Evolutionary conservation across 1,140 invertebrate species (phyloP), one percentile per base, ranked within the genome.

Genomic region (Bilobella aurantiaca): DNA sequence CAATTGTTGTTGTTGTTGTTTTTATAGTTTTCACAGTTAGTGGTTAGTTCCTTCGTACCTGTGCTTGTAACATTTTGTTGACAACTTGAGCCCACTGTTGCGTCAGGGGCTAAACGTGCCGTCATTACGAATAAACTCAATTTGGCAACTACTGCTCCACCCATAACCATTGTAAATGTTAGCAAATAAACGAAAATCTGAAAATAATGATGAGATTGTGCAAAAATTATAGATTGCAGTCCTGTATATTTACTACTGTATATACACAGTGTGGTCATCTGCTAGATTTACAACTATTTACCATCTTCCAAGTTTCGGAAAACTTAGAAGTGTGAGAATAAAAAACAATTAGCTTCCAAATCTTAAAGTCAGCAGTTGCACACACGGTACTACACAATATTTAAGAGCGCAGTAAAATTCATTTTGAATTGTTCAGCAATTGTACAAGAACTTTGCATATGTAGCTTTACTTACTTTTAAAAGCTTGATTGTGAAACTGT

Each of bases 61-160:
- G n/a, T n/a, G n/a, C n/a, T n/a, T n/a, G n/a, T n/a, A n/a, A n/a
- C n/a, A n/a, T n/a, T n/a, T n/a, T n/a, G n/a, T n/a, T n/a, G n/a
- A n/a, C n/a, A n/a, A n/a, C n/a, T n/a, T n/a, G n/a, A n/a, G n/a
- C n/a, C n/a, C n/a, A n/a, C n/a, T n/a, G n/a, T n/a, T n/a, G n/a
- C n/a, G n/a, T n/a, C n/a, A n/a, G 65, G 58, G 42, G 66, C 68
- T 14, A 78, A 62, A 46, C 79, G 75, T 3, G 79, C 77, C 0
- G 77, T 76, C 79, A 80, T 81, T 25, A 79, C 72, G 14, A 80
- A 64, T n/a, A 78, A 64, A 8, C 72, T 64, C 8, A 67, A 63
- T 73, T 79, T 79, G 1, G 78, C 73, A 25, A 78, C 67, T 12
- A 78, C 73, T 14, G 74, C 75, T 21, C 72, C 56, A 12, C 58